Evolutionary conservation across 2,113 vertebrate genomes (phyloP).

Genomic region (Indicator maculatus): DNA sequence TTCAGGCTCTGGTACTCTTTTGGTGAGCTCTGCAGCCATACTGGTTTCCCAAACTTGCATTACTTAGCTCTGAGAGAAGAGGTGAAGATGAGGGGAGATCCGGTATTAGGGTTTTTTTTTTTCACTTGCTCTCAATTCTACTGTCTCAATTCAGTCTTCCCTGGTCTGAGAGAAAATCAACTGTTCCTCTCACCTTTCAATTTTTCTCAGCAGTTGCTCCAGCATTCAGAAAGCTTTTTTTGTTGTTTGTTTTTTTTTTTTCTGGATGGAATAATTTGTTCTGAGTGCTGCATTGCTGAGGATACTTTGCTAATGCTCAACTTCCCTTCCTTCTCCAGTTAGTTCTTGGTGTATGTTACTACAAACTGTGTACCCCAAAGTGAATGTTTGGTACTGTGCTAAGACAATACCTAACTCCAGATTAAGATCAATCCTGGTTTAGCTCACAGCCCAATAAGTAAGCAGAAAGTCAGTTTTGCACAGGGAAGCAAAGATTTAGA

Average conservation of each 20-base stretch:
- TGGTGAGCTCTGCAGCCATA: background rate
- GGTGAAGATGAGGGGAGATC: background rate
- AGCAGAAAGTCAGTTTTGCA: background rate
- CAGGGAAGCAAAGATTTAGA: background rate
- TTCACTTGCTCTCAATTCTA: background rate
- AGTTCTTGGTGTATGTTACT: background rate
- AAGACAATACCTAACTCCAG: background rate
- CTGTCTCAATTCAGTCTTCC: background rate
- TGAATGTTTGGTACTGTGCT: background rate
- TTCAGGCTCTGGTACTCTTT: background rate
- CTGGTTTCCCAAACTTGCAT: background rate
- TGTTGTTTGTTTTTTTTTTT: background rate
- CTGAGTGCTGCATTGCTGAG: background rate
- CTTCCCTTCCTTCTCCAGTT: background rate
- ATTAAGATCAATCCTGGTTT: background rate
- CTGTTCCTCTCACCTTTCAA: background rate
- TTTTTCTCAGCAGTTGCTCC: background rate
- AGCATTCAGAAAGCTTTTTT: background rate
- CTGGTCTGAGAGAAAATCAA: background rate
- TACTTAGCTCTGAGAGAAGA: background rate
- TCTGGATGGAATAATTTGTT: background rate
- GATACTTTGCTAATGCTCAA: background rate
- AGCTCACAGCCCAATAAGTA: background rate
- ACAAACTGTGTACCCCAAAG: background rate
- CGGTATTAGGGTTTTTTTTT: background rate